Evolutionary conservation across 2,797 vertebrate species (phyloP).

Genomic region (Sebastes elongatus): DNA sequence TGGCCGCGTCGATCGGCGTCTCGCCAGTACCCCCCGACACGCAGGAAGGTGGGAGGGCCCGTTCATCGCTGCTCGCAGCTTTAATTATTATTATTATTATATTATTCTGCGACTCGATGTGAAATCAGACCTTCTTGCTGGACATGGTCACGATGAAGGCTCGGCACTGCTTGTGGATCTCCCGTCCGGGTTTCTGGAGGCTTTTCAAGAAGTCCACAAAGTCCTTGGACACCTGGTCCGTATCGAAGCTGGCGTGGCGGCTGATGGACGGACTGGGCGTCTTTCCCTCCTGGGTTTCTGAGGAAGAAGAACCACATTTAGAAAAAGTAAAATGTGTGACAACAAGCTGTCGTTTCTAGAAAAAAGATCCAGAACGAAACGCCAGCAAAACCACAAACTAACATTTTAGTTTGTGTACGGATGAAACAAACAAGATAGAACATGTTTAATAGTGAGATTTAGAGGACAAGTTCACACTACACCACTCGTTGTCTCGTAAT

Average conservation of each 20-base stretch:
- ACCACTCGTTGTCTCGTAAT: no score
- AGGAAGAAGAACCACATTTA: neutral
- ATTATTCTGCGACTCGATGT: neutral
- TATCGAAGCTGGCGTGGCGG: constrained; percentile 91
- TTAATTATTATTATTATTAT: no score
- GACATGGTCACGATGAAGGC: constrained; percentile 89
- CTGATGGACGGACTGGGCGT: constrained; percentile 91
- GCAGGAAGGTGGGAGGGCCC: no score
- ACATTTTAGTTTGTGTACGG: neutral
- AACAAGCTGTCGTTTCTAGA: neutral
- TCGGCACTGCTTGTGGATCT: constrained; percentile 94
- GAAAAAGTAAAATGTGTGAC: neutral
- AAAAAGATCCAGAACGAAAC: neutral
- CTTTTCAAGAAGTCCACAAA: constrained; percentile 95
- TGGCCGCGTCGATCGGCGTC: no score
- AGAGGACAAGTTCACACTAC: no score
- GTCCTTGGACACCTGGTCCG: constrained; percentile 92
- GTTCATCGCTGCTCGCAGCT: no score
- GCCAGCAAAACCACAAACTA: neutral
- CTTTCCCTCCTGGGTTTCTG: constrained; percentile 91
- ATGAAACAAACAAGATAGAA: neutral
- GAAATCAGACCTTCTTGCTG: constrained; percentile 87
- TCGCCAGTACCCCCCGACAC: no score
- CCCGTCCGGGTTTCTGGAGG: constrained; percentile 90
- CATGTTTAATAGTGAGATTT: neutral